A percentile compares a stretch with the other conserved stretches of the same genome.
Evolutionary conservation across 1,140 invertebrate genomes (phyloP).

Genomic region (Pseudobourletiella spinata): DNA sequence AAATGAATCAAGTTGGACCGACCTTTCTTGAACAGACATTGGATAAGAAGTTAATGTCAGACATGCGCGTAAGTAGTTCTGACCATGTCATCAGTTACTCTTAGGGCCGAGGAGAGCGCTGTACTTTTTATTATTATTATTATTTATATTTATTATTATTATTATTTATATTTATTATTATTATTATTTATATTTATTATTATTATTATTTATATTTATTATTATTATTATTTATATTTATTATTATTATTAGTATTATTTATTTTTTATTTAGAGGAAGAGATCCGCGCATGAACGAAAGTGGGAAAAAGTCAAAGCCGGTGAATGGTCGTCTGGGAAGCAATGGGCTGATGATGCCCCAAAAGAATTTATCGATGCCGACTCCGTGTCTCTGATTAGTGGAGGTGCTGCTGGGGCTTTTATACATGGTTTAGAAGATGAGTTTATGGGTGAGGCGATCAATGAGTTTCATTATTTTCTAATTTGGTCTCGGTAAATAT

Average conservation of each 20-base stretch:
- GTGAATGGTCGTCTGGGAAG: conserved; percentile 84
- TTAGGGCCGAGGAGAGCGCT: too few relatives aligned
- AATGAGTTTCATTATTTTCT: too few relatives aligned
- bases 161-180: too few relatives aligned
- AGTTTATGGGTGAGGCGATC: conserved; percentile 65
- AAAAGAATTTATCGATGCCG: conserved; percentile 63
- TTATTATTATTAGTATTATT: too few relatives aligned
- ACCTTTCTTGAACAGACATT: conserved; percentile 90
- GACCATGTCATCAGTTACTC: too few relatives aligned
- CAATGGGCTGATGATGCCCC: conserved; percentile 85
- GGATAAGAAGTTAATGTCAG: conserved; percentile 98
- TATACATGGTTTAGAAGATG: conserved; percentile 96
- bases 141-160: too few relatives aligned
- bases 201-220: too few relatives aligned
- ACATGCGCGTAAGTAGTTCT: conserved; percentile 66
- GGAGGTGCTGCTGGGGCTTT: conserved; percentile 96
- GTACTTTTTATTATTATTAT: too few relatives aligned
- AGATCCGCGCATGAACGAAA: conserved; percentile 72
- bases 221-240: too few relatives aligned
- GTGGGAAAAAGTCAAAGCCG: conserved; percentile 65
- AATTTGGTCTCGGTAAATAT: too few relatives aligned
- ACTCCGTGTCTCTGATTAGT: conserved; percentile 71
- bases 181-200: too few relatives aligned
- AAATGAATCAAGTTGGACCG: conserved; percentile 75
- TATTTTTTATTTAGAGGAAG: conserved; percentile 52